Conservation (phyloP, 2,797 vertebrate species). For the Takifugu ocellatus region DNA sequence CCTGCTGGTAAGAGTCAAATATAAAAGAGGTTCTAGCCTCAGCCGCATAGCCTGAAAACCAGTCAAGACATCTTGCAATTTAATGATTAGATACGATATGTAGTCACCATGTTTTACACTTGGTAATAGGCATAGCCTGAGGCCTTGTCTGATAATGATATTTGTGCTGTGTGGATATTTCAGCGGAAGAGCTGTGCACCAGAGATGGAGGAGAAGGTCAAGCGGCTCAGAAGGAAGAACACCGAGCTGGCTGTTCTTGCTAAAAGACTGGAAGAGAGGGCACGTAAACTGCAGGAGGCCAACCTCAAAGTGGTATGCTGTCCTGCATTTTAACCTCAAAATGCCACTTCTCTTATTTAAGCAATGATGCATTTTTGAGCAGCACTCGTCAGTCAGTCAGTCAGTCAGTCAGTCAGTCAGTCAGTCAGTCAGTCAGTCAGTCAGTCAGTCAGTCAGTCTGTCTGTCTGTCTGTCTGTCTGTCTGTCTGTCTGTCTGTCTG, state of each 20-base stretch:
- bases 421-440: too few species aligned
- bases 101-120: too few species aligned
- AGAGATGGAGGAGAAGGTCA: constrained; percentile 96
- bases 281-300: constrained; percentile 93
- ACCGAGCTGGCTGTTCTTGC: constrained; percentile 94
- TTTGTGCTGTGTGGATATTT: constrained; percentile 36
- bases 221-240: constrained; percentile 92
- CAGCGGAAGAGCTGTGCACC: constrained; percentile 93
- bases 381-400: neutral
- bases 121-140: constrained; percentile 1
- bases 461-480: too few species aligned
- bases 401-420: too few species aligned
- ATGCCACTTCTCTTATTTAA: constrained; percentile 4
- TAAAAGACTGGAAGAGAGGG: constrained; percentile 94
- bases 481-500: too few species aligned
- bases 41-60: too few species aligned
- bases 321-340: constrained; percentile 9
- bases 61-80: too few species aligned
- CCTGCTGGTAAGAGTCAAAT: constrained; percentile 84
- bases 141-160: constrained; percentile 31
- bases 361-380: constrained; percentile 15
- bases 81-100: too few species aligned
- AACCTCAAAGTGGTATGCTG: constrained; percentile 90
- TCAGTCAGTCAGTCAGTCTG: too few species aligned
- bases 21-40: constrained; percentile 25